Evolutionary conservation across 2,797 vertebrate species (phyloP), one percentile per base, ranked within the genome.

Genomic region (Molossus molossus): DNA sequence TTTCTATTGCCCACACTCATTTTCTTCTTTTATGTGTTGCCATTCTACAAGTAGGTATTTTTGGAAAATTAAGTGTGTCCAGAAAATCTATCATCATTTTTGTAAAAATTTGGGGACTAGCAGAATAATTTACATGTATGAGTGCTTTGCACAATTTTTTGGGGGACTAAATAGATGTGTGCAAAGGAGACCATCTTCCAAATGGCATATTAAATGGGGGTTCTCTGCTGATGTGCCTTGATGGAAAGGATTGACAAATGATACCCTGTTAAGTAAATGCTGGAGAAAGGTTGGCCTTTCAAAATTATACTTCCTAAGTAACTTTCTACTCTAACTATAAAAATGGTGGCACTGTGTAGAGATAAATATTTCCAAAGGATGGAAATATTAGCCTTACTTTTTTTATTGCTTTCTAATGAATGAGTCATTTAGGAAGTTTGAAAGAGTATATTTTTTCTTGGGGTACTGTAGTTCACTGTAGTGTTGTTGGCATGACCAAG

Each of bases 291-390:
- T 92, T 95, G 67, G 77, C 40, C 86, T 96, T 96, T 94, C 62
- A 95, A 94, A 96, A 95, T 97, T 94, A 92, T 94, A 94, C 90
- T 62, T 88, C 90, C 94, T 96, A 94, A 96, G 72, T 95, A 90
- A 96, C 53, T 95, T 95, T 96, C 65, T 97, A 93, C 65, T 60
- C 57, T 96, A 70, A 97, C 60, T 91, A 90, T 62, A 77, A 62
- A 87, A 97, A 95, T 53, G 69, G 84, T 96, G 40, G 69, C 75
- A 96, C 65, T 94, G 83, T 94, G 92, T 94, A 97, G 95, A 97
- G 92, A 97, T 95, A 97, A 96, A 96, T 96, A 94, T 97, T 97
- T 96, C 93, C 92, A 92, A 97, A 96, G 64, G 92, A 96, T 95
- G 91, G 94, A 96, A 96, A 97, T 96, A 94, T 96, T 96, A 97